Base-by-base conservation (phyloP, 1,140 invertebrate genomes). In the Oreohelix idahoensis region DNA sequence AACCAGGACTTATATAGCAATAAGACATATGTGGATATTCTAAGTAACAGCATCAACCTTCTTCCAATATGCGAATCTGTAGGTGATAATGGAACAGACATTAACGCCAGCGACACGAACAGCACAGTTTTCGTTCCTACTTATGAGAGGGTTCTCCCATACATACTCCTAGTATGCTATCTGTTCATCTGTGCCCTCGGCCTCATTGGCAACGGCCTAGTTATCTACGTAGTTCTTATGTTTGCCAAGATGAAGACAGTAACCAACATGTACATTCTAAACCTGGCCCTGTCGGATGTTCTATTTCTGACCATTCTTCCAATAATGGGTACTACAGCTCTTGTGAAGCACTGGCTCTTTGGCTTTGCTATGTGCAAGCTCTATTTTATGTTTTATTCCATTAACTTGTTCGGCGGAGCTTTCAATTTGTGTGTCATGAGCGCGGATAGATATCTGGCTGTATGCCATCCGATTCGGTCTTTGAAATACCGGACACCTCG, bases 361-460 rank as follows among this genome's bases (percentile, higher is more conserved):
- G 97, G 97, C 4, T 94, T 95, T 32, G 94, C 96, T 69, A 96
- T 98, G 95, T 99, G 98, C 93, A 98, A 98, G 89, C 95, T 92
- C 42, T 92, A 91, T 84, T 91, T 98, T 95, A 97, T 96, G 20
- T 96, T 96, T 0, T 98, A 97, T 0, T 97, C 97, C 49, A 97
- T 99, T 74, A 99, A 98, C 89, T 97, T 98, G 91, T 98, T 98
- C 89, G 98, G 97, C 0, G 97, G 96, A 86, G 97, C 96, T 71
- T 96, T 98, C 83, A 97, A 98, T 87, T 93, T 99, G 23, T 96
- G 97, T 79, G 97, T 98, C 53, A 98, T 99, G 97, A 97, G 96
- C 83, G 97, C 97, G 0, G 98, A 99, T 92, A 94, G 98, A n/a
- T 99, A 98, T 91, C 95, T 99, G 35, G 97, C 97, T 0, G 98